Percentiles rank a stretch among this genome's conserved stretches.
Conservation (phyloP, 2,113 vertebrate species). For the Tachysurus vachellii region DNA sequence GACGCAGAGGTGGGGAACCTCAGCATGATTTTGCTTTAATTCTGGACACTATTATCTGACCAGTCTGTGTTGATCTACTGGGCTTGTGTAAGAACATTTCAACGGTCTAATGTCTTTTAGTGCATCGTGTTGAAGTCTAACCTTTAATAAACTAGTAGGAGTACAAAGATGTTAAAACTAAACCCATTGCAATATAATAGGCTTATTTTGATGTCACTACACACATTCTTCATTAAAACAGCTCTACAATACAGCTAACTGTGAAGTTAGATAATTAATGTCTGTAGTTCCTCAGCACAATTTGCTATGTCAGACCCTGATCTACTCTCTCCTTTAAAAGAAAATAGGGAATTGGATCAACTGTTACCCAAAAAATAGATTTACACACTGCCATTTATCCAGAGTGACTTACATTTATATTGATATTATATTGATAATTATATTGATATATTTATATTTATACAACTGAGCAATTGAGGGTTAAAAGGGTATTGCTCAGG, state of each 20-base stretch:
- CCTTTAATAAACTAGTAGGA: background rate
- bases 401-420: too few species aligned
- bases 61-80: background rate
- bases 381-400: too few species aligned
- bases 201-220: background rate
- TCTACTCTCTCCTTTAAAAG: background rate
- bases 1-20: background rate
- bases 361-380: background rate
- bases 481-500: too few species aligned
- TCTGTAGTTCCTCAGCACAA: background rate
- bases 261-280: background rate
- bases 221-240: background rate
- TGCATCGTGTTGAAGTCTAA: background rate
- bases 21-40: background rate
- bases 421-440: too few species aligned
- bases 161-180: background rate
- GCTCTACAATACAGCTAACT: background rate
- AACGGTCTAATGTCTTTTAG: too few species aligned
- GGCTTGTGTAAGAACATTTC: background rate
- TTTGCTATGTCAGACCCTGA: background rate
- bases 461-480: too few species aligned
- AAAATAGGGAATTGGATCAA: background rate
- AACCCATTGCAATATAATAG: background rate
- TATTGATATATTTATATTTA: too few species aligned
- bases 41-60: background rate